phyloP scores from a whole-genome alignment of 2,797 vertebrate species.

The Salmo trutta region DNA sequence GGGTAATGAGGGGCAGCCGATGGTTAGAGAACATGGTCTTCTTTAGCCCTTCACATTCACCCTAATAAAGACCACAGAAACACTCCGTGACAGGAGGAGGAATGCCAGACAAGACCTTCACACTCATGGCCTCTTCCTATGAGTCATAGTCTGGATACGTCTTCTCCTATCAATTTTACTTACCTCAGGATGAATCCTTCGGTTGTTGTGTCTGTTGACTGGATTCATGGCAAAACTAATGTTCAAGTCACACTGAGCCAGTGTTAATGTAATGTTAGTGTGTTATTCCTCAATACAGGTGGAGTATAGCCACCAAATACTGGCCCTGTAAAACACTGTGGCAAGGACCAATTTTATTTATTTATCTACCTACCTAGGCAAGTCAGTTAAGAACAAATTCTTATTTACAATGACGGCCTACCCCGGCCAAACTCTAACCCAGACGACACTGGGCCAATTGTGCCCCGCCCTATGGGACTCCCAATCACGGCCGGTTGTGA shows the following conservation, averaged over 20 bases:
- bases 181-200: too few relatives aligned
- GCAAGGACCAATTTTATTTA: not conserved
- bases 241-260: not conserved
- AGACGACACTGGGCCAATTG: too few relatives aligned
- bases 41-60: constrained; percentile 23
- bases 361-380: too few relatives aligned
- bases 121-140: not conserved
- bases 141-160: not conserved
- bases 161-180: not conserved
- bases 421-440: too few relatives aligned
- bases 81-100: not conserved
- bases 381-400: too few relatives aligned
- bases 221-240: not conserved
- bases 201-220: not conserved
- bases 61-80: constrained; percentile 23
- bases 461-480: too few relatives aligned
- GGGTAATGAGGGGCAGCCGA: constrained; percentile 42
- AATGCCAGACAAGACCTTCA: constrained; percentile 6
- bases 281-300: too few relatives aligned
- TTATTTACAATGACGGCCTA: too few relatives aligned
- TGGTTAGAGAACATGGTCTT: constrained; percentile 35
- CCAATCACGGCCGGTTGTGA: too few relatives aligned
- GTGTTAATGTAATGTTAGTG: not conserved
- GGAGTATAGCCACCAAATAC: too few relatives aligned
- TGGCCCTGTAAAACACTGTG: not conserved